Evolutionary conservation across 2,113 vertebrate genomes (phyloP).

Genomic region (Nothocercus nigrocapillus): DNA sequence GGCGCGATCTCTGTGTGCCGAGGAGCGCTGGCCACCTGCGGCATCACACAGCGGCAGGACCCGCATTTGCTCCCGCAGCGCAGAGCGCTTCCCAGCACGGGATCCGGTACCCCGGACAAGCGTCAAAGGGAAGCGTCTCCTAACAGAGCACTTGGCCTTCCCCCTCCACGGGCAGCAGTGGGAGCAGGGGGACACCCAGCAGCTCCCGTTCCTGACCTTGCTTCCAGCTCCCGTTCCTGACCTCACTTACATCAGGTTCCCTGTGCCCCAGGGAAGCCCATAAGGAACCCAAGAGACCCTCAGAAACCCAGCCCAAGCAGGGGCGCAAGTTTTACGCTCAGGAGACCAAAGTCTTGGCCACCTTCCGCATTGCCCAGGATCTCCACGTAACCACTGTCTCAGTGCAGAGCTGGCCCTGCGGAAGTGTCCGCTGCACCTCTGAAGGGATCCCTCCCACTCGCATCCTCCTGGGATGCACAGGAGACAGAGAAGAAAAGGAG

Average conservation of each 20-base stretch:
- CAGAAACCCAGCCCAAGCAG: neutral
- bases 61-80: neutral
- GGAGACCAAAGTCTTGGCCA: neutral
- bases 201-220: neutral
- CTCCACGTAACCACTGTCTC: neutral
- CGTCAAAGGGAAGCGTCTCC: neutral
- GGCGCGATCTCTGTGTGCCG: slow-evolving; percentile 20
- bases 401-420: neutral
- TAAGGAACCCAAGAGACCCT: neutral
- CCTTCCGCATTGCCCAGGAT: neutral
- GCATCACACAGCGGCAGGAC: neutral
- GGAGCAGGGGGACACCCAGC: neutral
- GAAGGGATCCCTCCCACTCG: neutral
- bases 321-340: neutral
- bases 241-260: neutral
- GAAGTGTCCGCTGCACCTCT: neutral
- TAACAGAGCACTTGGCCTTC: neutral
- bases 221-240: neutral
- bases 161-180: fast-evolving
- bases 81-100: neutral
- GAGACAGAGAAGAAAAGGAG: neutral
- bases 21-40: slow-evolving; percentile 51
- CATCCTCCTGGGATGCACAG: neutral
- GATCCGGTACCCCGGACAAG: neutral
- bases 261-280: neutral